Conservation (phyloP, 2,888 invertebrate species). For the Drosophila buzzatii region DNA sequence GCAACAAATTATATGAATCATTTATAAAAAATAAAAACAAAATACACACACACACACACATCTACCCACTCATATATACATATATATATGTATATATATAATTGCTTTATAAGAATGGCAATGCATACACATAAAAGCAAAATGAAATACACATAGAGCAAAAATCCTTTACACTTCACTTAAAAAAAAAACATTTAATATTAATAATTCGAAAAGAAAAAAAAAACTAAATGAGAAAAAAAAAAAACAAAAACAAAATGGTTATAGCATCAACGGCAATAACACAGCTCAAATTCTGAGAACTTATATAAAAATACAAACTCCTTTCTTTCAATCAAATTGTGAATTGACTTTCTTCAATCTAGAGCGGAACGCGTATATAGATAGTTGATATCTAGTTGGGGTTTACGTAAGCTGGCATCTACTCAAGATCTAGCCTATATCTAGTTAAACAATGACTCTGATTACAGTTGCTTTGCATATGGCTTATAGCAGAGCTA, state of each 20-base stretch:
- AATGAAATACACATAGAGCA: conserved; percentile 34
- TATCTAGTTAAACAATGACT: background rate
- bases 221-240: background rate
- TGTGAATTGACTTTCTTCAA: conserved; percentile 20
- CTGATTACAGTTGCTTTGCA: background rate
- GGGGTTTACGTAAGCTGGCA: background rate
- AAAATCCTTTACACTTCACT: conserved; percentile 57
- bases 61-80: background rate
- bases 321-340: conserved; percentile 74
- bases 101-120: conserved; percentile 1
- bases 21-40: conserved; percentile 9
- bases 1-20: conserved; percentile 6
- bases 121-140: conserved; percentile 2
- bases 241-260: conserved; percentile 17
- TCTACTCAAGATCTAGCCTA: background rate
- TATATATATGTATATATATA: background rate
- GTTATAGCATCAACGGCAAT: conserved; percentile 62
- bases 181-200: conserved; percentile 54
- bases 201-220: conserved; percentile 46
- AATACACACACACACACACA: conserved; percentile 17
- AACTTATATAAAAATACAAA: conserved; percentile 75
- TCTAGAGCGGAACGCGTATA: background rate
- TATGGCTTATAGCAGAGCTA: background rate
- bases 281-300: conserved; percentile 76
- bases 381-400: background rate